Evolutionary conservation across 2,797 vertebrate genomes (phyloP).

Genomic region (Argya squamiceps): DNA sequence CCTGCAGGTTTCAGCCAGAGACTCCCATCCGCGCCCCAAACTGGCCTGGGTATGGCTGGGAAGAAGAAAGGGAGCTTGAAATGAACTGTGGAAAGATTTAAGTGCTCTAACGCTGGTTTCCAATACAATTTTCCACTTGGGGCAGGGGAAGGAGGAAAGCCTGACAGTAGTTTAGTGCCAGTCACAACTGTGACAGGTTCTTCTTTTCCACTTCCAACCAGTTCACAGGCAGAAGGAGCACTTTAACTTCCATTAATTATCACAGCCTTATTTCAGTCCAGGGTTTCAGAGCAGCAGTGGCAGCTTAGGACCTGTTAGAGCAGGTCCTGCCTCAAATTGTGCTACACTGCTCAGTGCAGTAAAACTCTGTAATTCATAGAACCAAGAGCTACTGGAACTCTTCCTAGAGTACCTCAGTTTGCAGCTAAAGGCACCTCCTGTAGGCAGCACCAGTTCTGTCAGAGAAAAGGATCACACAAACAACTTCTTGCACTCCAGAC

Average conservation of each 20-base stretch:
- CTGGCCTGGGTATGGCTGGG: conserved; percentile 61
- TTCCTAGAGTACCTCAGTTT: background rate
- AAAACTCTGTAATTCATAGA: background rate
- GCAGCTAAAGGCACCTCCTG: background rate
- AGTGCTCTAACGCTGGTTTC: conserved; percentile 59
- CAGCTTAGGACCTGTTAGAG: background rate
- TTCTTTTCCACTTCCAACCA: conserved; percentile 65
- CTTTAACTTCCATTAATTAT: conserved; percentile 42
- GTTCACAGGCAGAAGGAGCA: conserved; percentile 29
- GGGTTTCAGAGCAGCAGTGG: background rate
- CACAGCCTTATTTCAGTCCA: background rate
- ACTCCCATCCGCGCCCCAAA: conserved; percentile 34
- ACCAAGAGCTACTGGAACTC: background rate
- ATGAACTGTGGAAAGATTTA: conserved; percentile 72
- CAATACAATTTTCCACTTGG: conserved; percentile 69
- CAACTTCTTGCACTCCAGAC: background rate
- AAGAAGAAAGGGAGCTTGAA: conserved; percentile 64
- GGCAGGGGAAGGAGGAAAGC: conserved; percentile 49
- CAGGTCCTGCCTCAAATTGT: background rate
- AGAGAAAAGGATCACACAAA: background rate
- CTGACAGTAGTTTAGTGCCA: conserved; percentile 61
- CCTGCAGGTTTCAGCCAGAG: conserved; percentile 55
- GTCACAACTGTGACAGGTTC: conserved; percentile 65
- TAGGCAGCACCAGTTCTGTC: background rate
- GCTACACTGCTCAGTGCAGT: background rate